Conservation (phyloP, 1,140 invertebrate genomes). For the Papilio polyxenes region DNA sequence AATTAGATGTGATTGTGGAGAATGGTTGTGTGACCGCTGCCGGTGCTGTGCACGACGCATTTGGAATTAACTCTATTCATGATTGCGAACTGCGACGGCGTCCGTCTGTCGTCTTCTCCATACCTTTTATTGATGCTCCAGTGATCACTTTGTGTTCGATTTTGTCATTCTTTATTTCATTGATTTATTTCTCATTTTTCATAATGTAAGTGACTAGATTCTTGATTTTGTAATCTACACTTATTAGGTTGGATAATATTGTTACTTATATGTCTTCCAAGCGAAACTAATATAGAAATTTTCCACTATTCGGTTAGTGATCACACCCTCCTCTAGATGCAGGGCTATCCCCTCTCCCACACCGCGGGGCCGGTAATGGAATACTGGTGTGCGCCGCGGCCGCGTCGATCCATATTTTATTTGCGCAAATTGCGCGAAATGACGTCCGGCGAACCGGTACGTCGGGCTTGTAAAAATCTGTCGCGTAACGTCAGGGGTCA, state of each 20-base stretch:
- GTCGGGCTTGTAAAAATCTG: constrained; percentile 61
- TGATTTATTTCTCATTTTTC: neutral
- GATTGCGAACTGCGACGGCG: neutral
- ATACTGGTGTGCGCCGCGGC: constrained; percentile 70
- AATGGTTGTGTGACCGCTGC: neutral
- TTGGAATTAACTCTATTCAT: constrained; percentile 16
- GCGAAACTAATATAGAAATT: neutral
- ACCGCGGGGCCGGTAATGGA: constrained; percentile 69
- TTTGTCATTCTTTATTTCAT: neutral
- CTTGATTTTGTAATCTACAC: too few relatives aligned
- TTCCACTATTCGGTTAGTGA: neutral
- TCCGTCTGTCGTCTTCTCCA: neutral
- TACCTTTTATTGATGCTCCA: neutral
- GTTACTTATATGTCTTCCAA: neutral
- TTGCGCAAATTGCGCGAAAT: constrained; percentile 73
- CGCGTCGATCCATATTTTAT: constrained; percentile 75
- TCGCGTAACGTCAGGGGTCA: constrained; percentile 30
- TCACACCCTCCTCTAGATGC: neutral
- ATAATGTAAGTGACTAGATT: too few relatives aligned
- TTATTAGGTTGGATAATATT: neutral
- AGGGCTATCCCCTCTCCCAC: constrained; percentile 50
- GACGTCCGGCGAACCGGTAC: constrained; percentile 63
- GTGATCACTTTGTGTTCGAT: neutral
- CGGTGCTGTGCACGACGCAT: neutral
- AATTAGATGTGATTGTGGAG: constrained; percentile 26